Conservation (phyloP, 2,888 invertebrate genomes). For the Leptopilina drosophilae region DNA sequence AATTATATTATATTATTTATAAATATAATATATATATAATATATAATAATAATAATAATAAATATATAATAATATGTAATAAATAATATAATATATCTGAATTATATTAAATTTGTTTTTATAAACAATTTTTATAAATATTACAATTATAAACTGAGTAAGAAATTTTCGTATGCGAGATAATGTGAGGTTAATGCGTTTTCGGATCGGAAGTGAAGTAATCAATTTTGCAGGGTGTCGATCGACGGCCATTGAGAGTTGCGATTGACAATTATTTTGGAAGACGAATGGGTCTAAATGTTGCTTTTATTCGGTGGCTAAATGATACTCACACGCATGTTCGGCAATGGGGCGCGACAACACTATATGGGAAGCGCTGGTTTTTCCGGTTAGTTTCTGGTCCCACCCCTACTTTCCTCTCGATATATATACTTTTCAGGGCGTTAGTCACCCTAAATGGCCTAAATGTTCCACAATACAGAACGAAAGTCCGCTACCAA, state of each 20-base stretch:
- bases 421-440: constrained; percentile 50
- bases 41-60: too few species aligned
- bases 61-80: too few species aligned
- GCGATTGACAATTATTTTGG: constrained; percentile 17
- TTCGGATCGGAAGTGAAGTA: constrained; percentile 36
- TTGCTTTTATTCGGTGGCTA: constrained; percentile 36
- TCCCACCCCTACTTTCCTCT: constrained; percentile 57
- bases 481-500: constrained; percentile 57
- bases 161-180: not conserved
- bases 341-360: constrained; percentile 4
- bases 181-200: constrained; percentile 26
- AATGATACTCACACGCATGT: constrained; percentile 28
- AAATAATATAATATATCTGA: too few species aligned
- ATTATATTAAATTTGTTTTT: too few species aligned
- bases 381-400: constrained; percentile 62
- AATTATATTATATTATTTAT: too few species aligned
- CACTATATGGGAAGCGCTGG: constrained; percentile 48
- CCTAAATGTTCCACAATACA: constrained; percentile 57
- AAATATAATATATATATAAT: too few species aligned
- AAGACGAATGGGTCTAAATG: constrained; percentile 37
- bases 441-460: constrained; percentile 56
- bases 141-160: too few species aligned
- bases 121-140: too few species aligned
- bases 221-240: constrained; percentile 34
- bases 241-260: constrained; percentile 15